phyloP scores from a whole-genome alignment of 2,797 vertebrate species.

The Crocidura indochinensis region DNA sequence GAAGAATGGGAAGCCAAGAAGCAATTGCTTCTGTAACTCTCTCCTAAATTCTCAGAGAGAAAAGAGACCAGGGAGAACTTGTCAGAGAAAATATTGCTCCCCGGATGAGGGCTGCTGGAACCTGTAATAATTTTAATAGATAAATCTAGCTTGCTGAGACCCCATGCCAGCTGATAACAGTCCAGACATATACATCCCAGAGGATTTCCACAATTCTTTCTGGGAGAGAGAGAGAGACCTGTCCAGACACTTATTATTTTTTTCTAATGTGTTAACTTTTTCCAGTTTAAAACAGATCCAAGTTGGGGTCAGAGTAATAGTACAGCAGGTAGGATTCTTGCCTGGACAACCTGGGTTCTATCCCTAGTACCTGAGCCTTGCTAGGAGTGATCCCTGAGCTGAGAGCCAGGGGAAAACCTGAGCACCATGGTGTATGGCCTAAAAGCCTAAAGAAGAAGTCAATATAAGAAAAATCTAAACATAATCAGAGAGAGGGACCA shows the following conservation, averaged over 20 bases:
- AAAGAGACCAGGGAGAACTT: neutral
- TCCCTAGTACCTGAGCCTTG: too few species aligned
- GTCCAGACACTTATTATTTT: neutral
- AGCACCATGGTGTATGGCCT: too few species aligned
- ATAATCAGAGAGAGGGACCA: neutral
- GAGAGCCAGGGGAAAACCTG: too few species aligned
- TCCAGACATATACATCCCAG: neutral
- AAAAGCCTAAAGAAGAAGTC: constrained; percentile 12
- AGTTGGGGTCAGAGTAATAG: too few species aligned
- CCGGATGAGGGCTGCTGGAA: neutral
- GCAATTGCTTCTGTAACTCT: neutral
- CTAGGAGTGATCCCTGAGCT: too few species aligned
- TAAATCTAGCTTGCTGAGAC: neutral
- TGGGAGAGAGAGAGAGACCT: constrained; percentile 42
- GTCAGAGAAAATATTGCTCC: neutral
- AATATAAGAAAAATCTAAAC: constrained; percentile 41
- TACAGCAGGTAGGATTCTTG: too few species aligned
- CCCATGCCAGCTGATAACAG: fast-evolving
- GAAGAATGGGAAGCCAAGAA: neutral
- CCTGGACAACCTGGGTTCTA: too few species aligned
- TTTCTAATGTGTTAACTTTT: too few species aligned
- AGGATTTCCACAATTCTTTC: neutral
- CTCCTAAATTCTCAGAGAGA: constrained; percentile 5
- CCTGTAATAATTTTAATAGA: neutral
- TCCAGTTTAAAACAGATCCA: too few species aligned